Evolutionary conservation across 2,888 invertebrate genomes (phyloP), one percentile per base, ranked within the genome.

Genomic region (Trichacis sp.): DNA sequence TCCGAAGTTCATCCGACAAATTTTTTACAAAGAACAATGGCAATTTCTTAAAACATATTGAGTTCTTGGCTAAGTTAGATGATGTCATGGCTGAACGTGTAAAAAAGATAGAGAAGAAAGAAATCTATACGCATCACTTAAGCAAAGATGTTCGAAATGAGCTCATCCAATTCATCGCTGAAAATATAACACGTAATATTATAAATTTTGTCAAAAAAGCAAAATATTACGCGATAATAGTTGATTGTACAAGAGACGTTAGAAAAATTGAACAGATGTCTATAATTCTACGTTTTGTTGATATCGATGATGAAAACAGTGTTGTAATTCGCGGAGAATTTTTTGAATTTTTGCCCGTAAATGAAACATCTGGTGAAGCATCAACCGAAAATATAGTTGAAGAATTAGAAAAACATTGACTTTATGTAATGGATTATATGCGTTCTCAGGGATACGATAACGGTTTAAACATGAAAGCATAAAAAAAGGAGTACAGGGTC

Each of bases 241-340:
- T 24, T 24, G 68, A 70, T 30, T 64, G 70, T 33, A 70, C 66
- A 43, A 57, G 64, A 47, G 71, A 63, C 46, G 48, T 57, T 15
- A 64, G 67, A 33, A 60, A 71, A 51, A 55, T 46, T 17, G 63
- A 67, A 17, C 68, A 71, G 60, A 59, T 60, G 42, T 61, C 69
- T 14, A 51, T 63, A 14, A 65, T 55, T 29, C 52, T 70, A 46
- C 48, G 64, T 30, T 64, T 58, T 48, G 58, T 66, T 1, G 38
- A 64, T 49, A 55, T 49, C 29, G 8, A 24, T 24, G 17, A 47
- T 18, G 40, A 57, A 51, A 45, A 54, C 19, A 58, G 30, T 14
- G 63, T 61, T 33, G 20, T 64, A 51, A 51, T 69, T 30, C 38
- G 48, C 33, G 64, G 55, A 52, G 40, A 49, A 45, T 60, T 65